A percentile compares a stretch with the other conserved stretches of the same genome.
phyloP scores from a whole-genome alignment of 2,797 vertebrate species.

The Smutsia temminckii region DNA sequence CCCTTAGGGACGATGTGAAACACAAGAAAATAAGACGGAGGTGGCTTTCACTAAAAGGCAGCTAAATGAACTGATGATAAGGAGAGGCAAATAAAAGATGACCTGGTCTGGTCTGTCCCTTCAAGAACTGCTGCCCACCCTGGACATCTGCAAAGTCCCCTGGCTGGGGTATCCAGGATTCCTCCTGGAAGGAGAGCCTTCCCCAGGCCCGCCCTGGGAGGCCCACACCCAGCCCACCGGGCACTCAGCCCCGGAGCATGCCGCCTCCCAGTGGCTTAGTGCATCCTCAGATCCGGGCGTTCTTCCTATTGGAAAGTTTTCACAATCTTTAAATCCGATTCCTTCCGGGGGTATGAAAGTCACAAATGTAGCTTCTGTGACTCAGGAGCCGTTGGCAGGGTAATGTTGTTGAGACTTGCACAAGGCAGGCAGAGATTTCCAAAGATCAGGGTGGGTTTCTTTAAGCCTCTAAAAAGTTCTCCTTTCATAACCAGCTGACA shows the following conservation, averaged over 20 bases:
- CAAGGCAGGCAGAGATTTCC: conserved; percentile 16
- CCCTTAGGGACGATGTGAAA: not conserved
- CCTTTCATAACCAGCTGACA: conserved; percentile 31
- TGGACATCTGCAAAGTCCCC: not conserved
- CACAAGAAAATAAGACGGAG: accelerated
- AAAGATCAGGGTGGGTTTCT: conserved; percentile 55
- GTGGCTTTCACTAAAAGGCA: not conserved
- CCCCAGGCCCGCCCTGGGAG: accelerated
- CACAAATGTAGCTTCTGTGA: conserved; percentile 6
- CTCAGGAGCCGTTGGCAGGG: not conserved
- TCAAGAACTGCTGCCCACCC: not conserved
- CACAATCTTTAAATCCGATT: not conserved
- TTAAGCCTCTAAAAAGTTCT: not conserved
- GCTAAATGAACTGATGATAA: too few relatives aligned
- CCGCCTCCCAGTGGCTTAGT: accelerated
- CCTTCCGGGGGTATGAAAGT: not conserved
- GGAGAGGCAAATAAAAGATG: not conserved
- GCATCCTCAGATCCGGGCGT: accelerated
- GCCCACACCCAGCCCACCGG: not conserved
- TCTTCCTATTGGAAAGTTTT: not conserved
- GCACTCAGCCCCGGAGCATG: not conserved
- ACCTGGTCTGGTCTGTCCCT: not conserved
- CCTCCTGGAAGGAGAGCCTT: not conserved
- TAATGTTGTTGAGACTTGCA: conserved; percentile 50
- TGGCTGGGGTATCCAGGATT: accelerated